Conservation (phyloP, 53 echinoderm and acorn worm species). For the Actinopyga echinites region DNA sequence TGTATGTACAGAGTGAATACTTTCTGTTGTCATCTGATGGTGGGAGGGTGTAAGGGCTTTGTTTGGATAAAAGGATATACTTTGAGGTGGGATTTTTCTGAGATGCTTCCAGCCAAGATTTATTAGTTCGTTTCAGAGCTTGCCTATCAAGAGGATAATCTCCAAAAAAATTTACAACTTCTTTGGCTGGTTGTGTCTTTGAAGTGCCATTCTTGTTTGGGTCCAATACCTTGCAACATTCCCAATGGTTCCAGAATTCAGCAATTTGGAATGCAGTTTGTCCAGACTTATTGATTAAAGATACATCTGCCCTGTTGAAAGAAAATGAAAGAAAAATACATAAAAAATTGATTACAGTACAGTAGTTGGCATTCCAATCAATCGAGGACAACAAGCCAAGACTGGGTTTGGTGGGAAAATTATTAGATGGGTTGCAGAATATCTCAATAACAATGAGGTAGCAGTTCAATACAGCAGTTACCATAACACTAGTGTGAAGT, state of each 20-base stretch:
- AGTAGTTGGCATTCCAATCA: too few relatives aligned
- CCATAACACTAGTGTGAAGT: too few relatives aligned
- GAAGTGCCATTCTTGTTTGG: constrained; percentile 7
- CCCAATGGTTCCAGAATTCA: constrained; percentile 87
- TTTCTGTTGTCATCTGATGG: constrained; percentile 52
- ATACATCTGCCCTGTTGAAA: constrained; percentile 60
- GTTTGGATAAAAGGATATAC: constrained; percentile 56
- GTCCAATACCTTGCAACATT: not conserved
- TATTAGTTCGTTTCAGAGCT: constrained; percentile 61
- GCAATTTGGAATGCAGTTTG: constrained; percentile 92
- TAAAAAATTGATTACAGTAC: not conserved
- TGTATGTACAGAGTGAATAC: constrained; percentile 61
- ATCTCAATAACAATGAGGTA: too few relatives aligned
- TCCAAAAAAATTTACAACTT: constrained; percentile 83
- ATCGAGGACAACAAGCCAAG: too few relatives aligned
- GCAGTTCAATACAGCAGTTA: too few relatives aligned
- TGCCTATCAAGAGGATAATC: constrained; percentile 72
- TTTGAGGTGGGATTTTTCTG: constrained; percentile 57
- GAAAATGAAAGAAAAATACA: not conserved
- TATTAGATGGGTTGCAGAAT: too few relatives aligned
- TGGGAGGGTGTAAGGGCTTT: constrained; percentile 6
- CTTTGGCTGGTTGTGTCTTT: not conserved
- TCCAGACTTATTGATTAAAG: constrained; percentile 77
- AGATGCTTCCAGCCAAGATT: constrained; percentile 65
- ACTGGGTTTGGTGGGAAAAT: too few relatives aligned